Base-by-base conservation (phyloP, 1,140 invertebrate species). In the Drosophila lowei region DNA sequence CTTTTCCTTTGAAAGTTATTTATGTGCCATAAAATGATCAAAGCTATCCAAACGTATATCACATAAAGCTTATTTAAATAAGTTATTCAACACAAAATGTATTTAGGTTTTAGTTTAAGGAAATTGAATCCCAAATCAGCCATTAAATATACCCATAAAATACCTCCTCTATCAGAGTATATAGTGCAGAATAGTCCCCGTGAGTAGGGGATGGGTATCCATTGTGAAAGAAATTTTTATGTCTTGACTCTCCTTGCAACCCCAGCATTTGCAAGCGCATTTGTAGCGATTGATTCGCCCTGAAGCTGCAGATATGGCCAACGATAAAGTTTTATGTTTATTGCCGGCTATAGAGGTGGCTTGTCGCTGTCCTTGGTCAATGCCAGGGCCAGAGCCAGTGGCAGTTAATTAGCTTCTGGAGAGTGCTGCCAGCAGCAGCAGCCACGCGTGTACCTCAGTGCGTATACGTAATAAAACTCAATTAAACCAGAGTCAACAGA, bases 321-420 rank as follows among this genome's bases (percentile, higher is more conserved):
- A 58, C 70, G 72, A 74, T 75, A 75, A 75, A 75, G 72, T 75
- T 74, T 74, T 50, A 66, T 75, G 55, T 75, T 74, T 75, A 75
- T 75, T 53, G 54, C 43, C 21, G 15, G 48, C 15, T 54, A 38
- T 25, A 30, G 34, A 50, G 34, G 7, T n/a, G 34, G 25, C 55
- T 65, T 64, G 58, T 30, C 21, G 38, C 6, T 28, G 28, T 25
- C 23, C 23, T 25, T 25, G 23, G 23, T 25, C 23, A 25, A 25
- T 25, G 28, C 28, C 28, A 28, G 28, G 0, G 30, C 8, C 30
- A 47, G 38, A 52, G 46, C 46, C 21, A n/a, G 46, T 18, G 46
- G 66, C 61, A 66, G 54, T 64, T 71, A 71, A 71, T 71, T 64
- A 61, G 61, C 46, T 38, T 38, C 34, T 13, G 1, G 34, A 38